Evolutionary conservation across 2,113 vertebrate genomes (phyloP), one percentile per base, ranked within the genome.

Genomic region (Oceanites oceanicus): DNA sequence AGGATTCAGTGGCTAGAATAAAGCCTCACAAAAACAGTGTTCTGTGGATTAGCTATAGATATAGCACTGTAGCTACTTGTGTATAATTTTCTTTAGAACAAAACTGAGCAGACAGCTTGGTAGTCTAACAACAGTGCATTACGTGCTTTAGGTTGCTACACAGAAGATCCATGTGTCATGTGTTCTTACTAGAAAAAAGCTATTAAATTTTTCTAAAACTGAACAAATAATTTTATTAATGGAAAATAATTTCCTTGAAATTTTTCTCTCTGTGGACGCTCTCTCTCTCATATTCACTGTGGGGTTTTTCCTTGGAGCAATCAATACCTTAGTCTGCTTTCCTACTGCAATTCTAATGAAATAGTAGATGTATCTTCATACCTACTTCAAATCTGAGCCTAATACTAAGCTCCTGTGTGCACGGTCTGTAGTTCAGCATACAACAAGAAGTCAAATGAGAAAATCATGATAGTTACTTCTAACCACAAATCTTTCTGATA

Each of bases 351-450:
- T 72, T 81, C 58, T 58, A 59, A 40, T 15, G 23, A 72, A 78
- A 67, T 1, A 82, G 15, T 17, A 45, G 25, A 25, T 16, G 1
- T 14, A 45, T 20, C 34, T 75, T 90, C 65, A 45, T 5, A 53
- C 6, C 4, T 58, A 8, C 6, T 44, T 80, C 1, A 8, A 74
- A 81, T 55, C 11, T 68, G n/a, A 74, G 23, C 27, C 26, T 30
- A 76, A 44, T 21, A 38, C 8, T 68, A 49, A 84, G 6, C 4
- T 81, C 27, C 4, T 45, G 6, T 22, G 16, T 50, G 10, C 22
- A 73, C 0, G 0, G 13, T 40, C 20, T 40, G 15, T 38, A 40
- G 5, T 58, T 63, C 34, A 40, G 17, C 32, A 12, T 26, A 34
- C 21, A 75, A 26, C 23, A 72, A 32, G 13, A 78, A 72, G 4